These are phyloP conservation scores for Emys orbicularis DNA, from an alignment of 2,797 vertebrate species.

Conservation along the genomic window DNA sequence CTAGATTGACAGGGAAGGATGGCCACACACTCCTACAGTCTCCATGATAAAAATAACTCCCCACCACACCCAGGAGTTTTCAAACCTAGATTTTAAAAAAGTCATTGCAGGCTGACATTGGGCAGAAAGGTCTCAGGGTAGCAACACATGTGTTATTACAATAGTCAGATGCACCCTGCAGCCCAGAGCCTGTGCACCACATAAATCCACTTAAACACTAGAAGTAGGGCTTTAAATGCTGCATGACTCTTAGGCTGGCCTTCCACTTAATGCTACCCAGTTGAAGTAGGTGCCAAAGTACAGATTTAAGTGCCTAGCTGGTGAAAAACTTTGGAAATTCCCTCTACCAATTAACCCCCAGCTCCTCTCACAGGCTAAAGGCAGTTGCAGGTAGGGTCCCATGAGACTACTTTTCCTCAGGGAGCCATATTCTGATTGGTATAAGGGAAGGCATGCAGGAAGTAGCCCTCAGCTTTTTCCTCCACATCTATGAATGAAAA, in stretches of 20 bases:
- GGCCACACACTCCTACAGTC: too few relatives aligned
- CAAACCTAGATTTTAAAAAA: conserved; percentile 17
- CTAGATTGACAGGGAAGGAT: too few relatives aligned
- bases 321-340: not conserved
- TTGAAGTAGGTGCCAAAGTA: not conserved
- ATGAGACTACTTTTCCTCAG: not conserved
- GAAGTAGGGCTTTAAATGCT: not conserved
- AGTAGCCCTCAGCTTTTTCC: not conserved
- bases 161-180: not conserved
- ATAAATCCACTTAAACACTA: not conserved
- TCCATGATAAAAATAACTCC: not conserved
- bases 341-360: not conserved
- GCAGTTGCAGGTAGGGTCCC: not conserved
- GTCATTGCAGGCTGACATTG: conserved; percentile 36
- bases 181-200: not conserved
- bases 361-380: not conserved
- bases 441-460: not conserved
- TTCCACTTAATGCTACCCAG: not conserved
- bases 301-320: not conserved
- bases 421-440: not conserved
- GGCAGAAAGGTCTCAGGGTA: not conserved
- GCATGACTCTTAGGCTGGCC: not conserved
- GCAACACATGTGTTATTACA: not conserved
- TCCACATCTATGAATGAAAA: not conserved
- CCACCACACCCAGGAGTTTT: not conserved